Evolutionary conservation across 1,140 invertebrate species (phyloP), one percentile per base, ranked within the genome.

Genomic region (Drosophila ohnishii): DNA sequence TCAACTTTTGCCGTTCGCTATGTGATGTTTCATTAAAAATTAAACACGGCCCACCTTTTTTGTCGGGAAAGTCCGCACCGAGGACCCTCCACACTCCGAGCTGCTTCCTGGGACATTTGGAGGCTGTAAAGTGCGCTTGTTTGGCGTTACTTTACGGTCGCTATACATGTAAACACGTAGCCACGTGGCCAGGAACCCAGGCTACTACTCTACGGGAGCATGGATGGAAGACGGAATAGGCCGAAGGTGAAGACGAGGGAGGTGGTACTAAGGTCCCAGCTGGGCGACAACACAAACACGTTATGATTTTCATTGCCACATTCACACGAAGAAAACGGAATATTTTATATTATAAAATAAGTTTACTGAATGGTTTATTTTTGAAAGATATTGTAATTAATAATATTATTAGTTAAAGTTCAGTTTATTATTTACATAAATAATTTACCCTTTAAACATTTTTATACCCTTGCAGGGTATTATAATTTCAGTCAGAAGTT

Each of bases 21-120:
- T 79, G 77, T 71, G 77, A 75, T 71, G 45, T 80, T 80, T 80
- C 77, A 80, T 80, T 80, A 80, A 80, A 80, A 80, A 80, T 80
- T 79, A 60, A 80, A 58, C 77, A 47, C 25, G 40, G 51, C 57
- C 61, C 70, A 80, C 62, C 77, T 79, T 62, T 6, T 25, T 25
- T 28, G 37, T 8, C 40, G 19, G 40, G 28, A 57, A 28, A 28
- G 25, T 30, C 39, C 25, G 34, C 39, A n/a, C 30, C 14, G 14
- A 16, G 35, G 34, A 37, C 13, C 19, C 19, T 10, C 16, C 22
- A 48, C 22, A 48, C 39, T 3, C 48, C 39, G 2, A 1, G 28
- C 50, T 42, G 0, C n/a, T 11, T 37, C 28, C 13, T 19, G 35
- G 44, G 25, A 55, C 71, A 64, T 56, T 75, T 58, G 40, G 55